phyloP scores from a whole-genome alignment of 2,797 vertebrate genomes.

The Borostomias antarcticus region DNA sequence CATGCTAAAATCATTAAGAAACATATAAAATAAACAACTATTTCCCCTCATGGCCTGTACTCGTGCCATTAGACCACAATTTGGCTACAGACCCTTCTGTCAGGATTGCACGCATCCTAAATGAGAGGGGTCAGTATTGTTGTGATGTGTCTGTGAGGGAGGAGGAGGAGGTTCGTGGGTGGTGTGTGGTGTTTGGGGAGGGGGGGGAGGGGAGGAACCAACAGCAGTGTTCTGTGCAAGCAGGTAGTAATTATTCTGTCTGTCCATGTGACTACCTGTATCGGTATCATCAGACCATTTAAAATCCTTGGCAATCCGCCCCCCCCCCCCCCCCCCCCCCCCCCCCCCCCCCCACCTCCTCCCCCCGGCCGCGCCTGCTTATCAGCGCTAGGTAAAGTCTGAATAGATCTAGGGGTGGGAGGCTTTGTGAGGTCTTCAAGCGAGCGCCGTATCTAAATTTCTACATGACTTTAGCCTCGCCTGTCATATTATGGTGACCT shows the following conservation, averaged over 20 bases:
- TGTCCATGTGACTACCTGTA: constrained; percentile 52
- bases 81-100: too few relatives aligned
- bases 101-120: too few relatives aligned
- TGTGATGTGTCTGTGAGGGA: constrained; percentile 25
- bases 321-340: constrained; percentile 41
- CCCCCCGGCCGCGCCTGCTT: constrained; percentile 50
- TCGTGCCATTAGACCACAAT: background rate
- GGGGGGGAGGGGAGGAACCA: constrained; percentile 2
- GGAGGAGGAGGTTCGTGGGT: constrained; percentile 10
- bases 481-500: constrained; percentile 64
- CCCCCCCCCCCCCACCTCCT: constrained; percentile 42
- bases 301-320: constrained; percentile 52
- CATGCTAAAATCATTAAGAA: constrained; percentile 24
- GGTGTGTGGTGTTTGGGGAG: background rate
- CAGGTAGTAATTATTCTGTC: constrained; percentile 52
- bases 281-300: constrained; percentile 41
- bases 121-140: constrained; percentile 31
- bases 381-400: constrained; percentile 51
- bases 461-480: constrained; percentile 59
- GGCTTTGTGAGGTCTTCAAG: constrained; percentile 52
- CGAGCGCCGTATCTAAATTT: constrained; percentile 71
- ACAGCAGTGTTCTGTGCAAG: constrained; percentile 40
- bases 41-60: background rate
- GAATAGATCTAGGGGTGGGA: constrained; percentile 65
- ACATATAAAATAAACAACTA: background rate